Evolutionary conservation across 2,113 vertebrate species (phyloP).

Genomic region (Naja naja): DNA sequence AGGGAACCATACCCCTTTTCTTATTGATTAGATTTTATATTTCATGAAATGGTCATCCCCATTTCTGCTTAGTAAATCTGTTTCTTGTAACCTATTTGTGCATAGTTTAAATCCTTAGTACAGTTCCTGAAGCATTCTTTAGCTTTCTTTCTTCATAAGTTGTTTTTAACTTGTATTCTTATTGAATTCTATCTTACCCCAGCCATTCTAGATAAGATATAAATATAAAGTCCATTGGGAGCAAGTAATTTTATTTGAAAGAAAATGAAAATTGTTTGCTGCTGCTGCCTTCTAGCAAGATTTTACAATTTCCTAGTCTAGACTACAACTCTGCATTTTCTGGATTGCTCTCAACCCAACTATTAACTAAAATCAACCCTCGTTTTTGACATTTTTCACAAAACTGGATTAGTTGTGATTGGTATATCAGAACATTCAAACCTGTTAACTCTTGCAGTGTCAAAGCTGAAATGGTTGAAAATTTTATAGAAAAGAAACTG

Average conservation of each 20-base stretch:
- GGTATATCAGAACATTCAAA: not conserved
- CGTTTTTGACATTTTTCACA: not conserved
- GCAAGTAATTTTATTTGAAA: not conserved
- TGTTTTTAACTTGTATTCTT: not conserved
- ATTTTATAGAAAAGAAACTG: not conserved
- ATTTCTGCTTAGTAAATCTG: not conserved
- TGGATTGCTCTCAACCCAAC: not conserved
- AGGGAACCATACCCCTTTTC: not conserved
- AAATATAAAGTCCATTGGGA: not conserved
- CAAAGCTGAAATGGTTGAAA: not conserved
- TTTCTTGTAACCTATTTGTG: not conserved
- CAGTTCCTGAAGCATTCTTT: not conserved
- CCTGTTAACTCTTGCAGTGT: not conserved
- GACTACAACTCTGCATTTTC: not conserved
- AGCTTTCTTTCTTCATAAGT: not conserved
- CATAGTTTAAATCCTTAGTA: not conserved
- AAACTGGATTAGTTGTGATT: not conserved
- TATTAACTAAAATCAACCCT: not conserved
- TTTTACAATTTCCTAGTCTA: not conserved
- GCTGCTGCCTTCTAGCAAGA: not conserved
- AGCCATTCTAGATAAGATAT: not conserved
- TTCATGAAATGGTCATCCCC: not conserved
- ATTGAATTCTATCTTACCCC: not conserved
- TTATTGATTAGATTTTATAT: not conserved
- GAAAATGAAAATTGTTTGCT: not conserved